These are phyloP conservation scores for Diaperis boleti DNA, from an alignment of 2,888 invertebrate species.

Conservation along the genomic window DNA sequence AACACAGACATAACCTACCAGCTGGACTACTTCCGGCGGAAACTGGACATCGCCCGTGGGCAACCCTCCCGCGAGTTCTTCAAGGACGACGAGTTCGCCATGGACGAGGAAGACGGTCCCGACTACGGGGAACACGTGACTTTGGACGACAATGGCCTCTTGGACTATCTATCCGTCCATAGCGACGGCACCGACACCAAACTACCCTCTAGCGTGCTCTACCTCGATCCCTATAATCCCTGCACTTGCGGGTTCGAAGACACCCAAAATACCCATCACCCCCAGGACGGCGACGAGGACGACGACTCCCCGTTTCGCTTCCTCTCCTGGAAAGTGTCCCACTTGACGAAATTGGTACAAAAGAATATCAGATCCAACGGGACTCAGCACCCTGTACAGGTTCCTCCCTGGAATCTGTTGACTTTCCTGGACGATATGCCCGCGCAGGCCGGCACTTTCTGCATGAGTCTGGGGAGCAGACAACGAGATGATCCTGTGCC, in stretches of 20 bases:
- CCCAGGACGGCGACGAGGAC: neutral
- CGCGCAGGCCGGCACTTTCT: too few species aligned
- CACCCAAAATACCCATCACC: neutral
- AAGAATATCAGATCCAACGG: neutral
- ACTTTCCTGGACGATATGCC: too few species aligned
- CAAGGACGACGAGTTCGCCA: constrained; percentile 1
- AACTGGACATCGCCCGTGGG: constrained; percentile 32
- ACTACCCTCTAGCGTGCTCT: constrained; percentile 41
- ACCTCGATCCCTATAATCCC: constrained; percentile 40
- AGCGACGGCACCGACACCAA: constrained; percentile 1
- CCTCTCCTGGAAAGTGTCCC: neutral
- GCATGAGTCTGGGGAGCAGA: too few species aligned
- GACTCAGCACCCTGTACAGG: too few species aligned
- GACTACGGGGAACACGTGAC: neutral
- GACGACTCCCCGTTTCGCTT: neutral
- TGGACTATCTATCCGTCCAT: constrained; percentile 13
- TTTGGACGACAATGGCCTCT: constrained; percentile 21
- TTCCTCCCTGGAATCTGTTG: too few species aligned
- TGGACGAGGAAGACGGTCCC: constrained; percentile 11
- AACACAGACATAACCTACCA: constrained; percentile 51
- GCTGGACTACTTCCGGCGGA: constrained; percentile 46
- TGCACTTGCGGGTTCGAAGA: constrained; percentile 36
- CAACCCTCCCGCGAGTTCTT: too few species aligned
- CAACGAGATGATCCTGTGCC: too few species aligned
- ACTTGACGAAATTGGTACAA: neutral